phyloP scores from a whole-genome alignment of 2,888 invertebrate species.

The Electrophaes corylata region DNA sequence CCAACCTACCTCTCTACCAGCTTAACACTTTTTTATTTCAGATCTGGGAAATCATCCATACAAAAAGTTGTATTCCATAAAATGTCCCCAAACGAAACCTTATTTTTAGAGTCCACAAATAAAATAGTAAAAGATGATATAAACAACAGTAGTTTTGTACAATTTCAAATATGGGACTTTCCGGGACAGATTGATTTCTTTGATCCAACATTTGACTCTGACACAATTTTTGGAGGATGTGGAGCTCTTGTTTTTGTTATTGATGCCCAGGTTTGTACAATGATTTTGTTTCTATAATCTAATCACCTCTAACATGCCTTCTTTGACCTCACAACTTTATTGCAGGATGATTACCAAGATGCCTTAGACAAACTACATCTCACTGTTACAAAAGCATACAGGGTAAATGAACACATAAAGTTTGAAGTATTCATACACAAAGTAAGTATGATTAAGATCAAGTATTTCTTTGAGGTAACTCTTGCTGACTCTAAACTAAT shows the following conservation, averaged over 20 bases:
- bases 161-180: constrained; percentile 99
- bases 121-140: constrained; percentile 99
- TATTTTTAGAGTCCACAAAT: constrained; percentile 98
- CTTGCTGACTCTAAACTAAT: too few species aligned
- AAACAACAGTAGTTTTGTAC: constrained; percentile 97
- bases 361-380: constrained; percentile 96
- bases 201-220: constrained; percentile 97
- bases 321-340: constrained; percentile 37
- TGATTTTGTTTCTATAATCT: not conserved
- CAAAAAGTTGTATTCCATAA: constrained; percentile 99
- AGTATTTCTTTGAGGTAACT: too few species aligned
- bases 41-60: constrained; percentile 99
- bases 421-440: constrained; percentile 99
- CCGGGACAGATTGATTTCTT: constrained; percentile 99
- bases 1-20: too few species aligned
- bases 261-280: constrained; percentile 91
- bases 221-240: constrained; percentile 98
- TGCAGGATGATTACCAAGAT: constrained; percentile 97
- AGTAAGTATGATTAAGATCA: constrained; percentile 70
- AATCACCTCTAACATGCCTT: not conserved
- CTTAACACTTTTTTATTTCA: constrained; percentile 79
- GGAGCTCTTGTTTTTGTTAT: constrained; percentile 99
- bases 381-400: constrained; percentile 97
- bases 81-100: constrained; percentile 99
- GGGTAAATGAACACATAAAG: constrained; percentile 97